These are phyloP conservation scores for Alca torda DNA, from an alignment of 2,797 vertebrate species.

Conservation along the genomic window DNA sequence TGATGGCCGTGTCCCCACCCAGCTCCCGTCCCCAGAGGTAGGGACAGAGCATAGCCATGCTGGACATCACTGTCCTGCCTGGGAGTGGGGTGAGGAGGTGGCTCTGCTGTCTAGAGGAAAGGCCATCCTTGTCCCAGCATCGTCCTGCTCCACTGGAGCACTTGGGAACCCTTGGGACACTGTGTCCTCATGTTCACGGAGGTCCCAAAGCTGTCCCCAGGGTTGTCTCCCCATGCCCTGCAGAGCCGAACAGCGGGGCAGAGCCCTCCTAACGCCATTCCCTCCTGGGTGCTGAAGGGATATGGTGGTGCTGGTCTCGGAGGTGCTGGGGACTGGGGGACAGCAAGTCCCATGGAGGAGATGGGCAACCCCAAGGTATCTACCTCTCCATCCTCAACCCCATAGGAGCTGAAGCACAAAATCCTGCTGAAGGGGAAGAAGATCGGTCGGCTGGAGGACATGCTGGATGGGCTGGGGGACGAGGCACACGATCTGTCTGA, in stretches of 20 bases:
- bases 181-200: not conserved
- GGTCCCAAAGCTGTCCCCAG: not conserved
- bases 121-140: not conserved
- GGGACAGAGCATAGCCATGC: not conserved
- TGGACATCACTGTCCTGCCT: not conserved
- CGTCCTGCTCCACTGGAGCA: not conserved
- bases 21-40: slow-evolving; percentile 91
- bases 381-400: not conserved
- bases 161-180: not conserved
- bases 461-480: slow-evolving; percentile 72
- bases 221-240: not conserved
- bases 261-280: not conserved
- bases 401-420: slow-evolving; percentile 87
- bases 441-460: slow-evolving; percentile 82
- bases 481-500: slow-evolving; percentile 77
- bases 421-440: slow-evolving; percentile 93
- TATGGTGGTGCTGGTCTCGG: not conserved
- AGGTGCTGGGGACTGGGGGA: not conserved
- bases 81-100: not conserved
- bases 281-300: not conserved
- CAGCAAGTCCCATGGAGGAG: not conserved
- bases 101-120: not conserved
- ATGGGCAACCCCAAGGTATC: not conserved
- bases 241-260: not conserved
- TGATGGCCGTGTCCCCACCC: slow-evolving; percentile 73